phyloP scores from a whole-genome alignment of 2,888 invertebrate genomes.

The Microplitis manilae region DNA sequence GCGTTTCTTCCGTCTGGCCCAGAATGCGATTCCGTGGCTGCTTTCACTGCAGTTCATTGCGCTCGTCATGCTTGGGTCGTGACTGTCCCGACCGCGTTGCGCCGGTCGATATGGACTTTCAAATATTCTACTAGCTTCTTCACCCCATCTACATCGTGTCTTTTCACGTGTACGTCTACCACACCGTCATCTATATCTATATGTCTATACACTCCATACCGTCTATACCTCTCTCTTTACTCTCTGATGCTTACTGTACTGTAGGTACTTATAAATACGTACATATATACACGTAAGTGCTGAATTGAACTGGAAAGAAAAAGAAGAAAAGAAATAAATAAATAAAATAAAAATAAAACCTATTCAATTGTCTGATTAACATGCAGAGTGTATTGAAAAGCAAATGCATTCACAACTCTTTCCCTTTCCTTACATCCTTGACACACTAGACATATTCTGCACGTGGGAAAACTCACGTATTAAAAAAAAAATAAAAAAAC shows the following conservation, averaged over 20 bases:
- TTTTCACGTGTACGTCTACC: constrained; percentile 2
- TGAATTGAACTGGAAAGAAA: neutral
- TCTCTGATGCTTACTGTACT: neutral
- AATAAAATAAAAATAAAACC: constrained; percentile 1
- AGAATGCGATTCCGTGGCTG: constrained; percentile 62
- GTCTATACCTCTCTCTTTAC: neutral
- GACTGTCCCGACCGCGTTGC: constrained; percentile 46
- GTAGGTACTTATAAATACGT: neutral
- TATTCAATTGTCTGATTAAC: neutral
- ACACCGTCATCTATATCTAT: constrained; percentile 10
- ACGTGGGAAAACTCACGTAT: constrained; percentile 12
- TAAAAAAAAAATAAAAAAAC: neutral
- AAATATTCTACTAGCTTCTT: constrained; percentile 27
- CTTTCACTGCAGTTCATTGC: constrained; percentile 67
- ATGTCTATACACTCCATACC: neutral
- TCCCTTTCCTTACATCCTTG: constrained; percentile 28
- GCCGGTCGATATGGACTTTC: constrained; percentile 38
- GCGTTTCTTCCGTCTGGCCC: constrained; percentile 67
- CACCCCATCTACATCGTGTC: constrained; percentile 1
- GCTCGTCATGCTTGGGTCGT: constrained; percentile 67
- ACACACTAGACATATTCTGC: constrained; percentile 31
- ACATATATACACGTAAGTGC: neutral
- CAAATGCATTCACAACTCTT: constrained; percentile 5
- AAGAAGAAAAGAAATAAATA: neutral
- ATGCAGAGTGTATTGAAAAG: neutral